Evolutionary conservation across 1,140 invertebrate species (phyloP).

Genomic region (Potamilus streckersoni): DNA sequence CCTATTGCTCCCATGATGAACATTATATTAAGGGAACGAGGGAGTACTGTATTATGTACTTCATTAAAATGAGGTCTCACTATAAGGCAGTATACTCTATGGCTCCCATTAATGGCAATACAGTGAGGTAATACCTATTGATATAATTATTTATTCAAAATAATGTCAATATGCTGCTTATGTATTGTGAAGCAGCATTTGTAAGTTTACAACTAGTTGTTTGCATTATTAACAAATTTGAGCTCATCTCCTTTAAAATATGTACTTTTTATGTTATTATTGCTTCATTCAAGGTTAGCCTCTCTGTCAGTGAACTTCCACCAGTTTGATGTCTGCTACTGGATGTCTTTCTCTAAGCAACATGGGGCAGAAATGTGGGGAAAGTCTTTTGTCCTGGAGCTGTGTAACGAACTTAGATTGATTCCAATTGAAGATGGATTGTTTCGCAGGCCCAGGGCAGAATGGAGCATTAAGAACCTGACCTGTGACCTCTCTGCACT

Average conservation of each 20-base stretch:
- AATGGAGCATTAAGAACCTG: constrained; percentile 93
- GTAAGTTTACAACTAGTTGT: neutral
- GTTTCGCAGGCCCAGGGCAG: constrained; percentile 85
- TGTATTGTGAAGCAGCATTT: neutral
- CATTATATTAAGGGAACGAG: no score
- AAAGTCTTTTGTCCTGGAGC: constrained; percentile 75
- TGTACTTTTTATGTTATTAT: no score
- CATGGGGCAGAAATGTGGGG: constrained; percentile 93
- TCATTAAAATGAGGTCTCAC: no score
- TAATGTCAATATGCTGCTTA: neutral
- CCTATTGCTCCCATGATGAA: no score
- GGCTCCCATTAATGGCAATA: no score
- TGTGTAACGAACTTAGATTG: constrained; percentile 75
- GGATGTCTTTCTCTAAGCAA: constrained; percentile 98
- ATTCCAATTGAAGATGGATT: constrained; percentile 85
- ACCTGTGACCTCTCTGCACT: constrained; percentile 91
- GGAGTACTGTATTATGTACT: no score
- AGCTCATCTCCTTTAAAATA: constrained; percentile 70
- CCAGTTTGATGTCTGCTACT: constrained; percentile 94
- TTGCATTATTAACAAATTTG: neutral
- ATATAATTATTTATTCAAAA: no score
- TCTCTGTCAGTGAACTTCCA: constrained; percentile 85
- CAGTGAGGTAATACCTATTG: no score
- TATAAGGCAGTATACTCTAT: no score
- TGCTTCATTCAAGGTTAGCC: neutral